A percentile compares a stretch with the other conserved stretches of the same genome.
Evolutionary conservation across 2,797 vertebrate species (phyloP).

Genomic region (Coluber constrictor): DNA sequence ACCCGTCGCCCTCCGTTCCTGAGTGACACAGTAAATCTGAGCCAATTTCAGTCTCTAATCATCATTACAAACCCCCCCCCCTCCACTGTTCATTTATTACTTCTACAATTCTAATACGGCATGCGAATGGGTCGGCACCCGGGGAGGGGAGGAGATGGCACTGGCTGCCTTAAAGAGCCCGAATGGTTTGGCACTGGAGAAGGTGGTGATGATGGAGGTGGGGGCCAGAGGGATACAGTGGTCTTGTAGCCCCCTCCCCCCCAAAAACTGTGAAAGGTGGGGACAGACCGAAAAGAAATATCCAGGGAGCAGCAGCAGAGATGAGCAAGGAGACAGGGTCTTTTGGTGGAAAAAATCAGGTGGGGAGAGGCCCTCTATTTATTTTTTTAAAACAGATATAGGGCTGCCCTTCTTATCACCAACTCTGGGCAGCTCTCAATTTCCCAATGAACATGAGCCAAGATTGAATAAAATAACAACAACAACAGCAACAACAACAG

Average conservation of each 20-base stretch:
- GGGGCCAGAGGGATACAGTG: neutral
- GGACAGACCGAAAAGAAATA: fast-evolving
- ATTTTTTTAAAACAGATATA: neutral
- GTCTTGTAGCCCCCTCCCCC: neutral
- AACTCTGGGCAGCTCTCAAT: neutral
- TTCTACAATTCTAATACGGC: slow-evolving; percentile 87
- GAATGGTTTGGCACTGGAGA: neutral
- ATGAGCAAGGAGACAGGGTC: neutral
- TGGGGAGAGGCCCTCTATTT: neutral
- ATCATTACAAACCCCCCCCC: slow-evolving; percentile 89
- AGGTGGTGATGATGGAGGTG: neutral
- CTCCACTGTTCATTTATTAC: slow-evolving; percentile 98
- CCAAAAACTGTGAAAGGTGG: fast-evolving
- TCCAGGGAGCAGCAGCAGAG: too few relatives aligned
- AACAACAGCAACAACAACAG: too few relatives aligned
- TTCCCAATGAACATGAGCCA: too few relatives aligned
- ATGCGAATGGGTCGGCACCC: slow-evolving; percentile 82
- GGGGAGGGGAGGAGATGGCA: slow-evolving; percentile 54
- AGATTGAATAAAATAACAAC: neutral
- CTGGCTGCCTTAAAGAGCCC: slow-evolving; percentile 79
- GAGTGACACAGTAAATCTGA: slow-evolving; percentile 99
- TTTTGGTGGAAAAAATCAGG: neutral
- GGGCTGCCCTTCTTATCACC: neutral
- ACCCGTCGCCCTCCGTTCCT: slow-evolving; percentile 81
- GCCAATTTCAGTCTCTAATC: slow-evolving; percentile 99